Conservation (phyloP, 2,888 invertebrate genomes). For the Anoplius nigerrimus region DNA sequence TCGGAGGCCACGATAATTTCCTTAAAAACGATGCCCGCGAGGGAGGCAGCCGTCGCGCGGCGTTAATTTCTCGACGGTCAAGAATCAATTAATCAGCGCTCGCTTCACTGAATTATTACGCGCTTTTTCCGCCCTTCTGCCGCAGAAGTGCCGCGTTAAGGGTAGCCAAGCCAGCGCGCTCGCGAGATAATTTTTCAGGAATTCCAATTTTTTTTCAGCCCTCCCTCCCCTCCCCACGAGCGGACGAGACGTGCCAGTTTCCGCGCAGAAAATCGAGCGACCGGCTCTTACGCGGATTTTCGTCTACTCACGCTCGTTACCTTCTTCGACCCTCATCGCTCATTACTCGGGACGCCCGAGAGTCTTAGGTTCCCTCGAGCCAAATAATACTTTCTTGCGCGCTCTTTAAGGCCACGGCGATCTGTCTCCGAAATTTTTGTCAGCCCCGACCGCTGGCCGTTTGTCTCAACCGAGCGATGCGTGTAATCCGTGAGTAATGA, state of each 20-base stretch:
- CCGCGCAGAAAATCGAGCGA: neutral
- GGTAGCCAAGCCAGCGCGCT: neutral
- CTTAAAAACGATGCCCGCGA: constrained; percentile 39
- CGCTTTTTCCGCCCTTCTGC: constrained; percentile 48
- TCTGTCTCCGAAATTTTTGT: too few relatives aligned
- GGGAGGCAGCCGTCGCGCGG: constrained; percentile 29
- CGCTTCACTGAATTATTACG: constrained; percentile 62
- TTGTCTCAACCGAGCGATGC: too few relatives aligned
- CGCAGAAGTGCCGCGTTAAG: constrained; percentile 27
- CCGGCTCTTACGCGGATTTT: neutral
- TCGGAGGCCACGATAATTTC: constrained; percentile 44
- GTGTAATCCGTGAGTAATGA: too few relatives aligned
- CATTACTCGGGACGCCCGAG: neutral
- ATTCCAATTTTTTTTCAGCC: constrained; percentile 46
- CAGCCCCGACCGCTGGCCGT: too few relatives aligned
- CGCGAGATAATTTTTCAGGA: constrained; percentile 61
- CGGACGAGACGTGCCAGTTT: constrained; percentile 10
- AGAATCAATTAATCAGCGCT: constrained; percentile 67
- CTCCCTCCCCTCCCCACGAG: neutral
- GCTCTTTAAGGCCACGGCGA: too few relatives aligned
- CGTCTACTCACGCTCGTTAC: neutral
- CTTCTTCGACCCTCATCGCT: too few relatives aligned
- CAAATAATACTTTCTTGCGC: too few relatives aligned
- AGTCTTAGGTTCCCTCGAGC: too few relatives aligned
- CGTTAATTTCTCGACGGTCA: constrained; percentile 51